Conservation (phyloP, 2,888 invertebrate species). For the Leptinotarsa haldemani region DNA sequence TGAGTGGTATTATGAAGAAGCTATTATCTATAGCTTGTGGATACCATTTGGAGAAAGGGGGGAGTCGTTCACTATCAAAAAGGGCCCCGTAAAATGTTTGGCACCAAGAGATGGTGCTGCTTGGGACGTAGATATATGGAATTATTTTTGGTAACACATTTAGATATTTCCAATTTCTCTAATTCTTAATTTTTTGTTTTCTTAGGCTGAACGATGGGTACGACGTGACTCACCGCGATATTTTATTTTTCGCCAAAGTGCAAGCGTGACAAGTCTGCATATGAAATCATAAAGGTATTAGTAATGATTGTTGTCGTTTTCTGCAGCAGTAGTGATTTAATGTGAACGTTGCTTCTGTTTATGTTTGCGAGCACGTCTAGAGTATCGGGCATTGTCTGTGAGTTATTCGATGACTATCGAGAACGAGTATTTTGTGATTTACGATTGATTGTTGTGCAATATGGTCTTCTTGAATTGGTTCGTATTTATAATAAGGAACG, state of each 20-base stretch:
- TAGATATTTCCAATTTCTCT: too few relatives aligned
- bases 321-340: conserved; percentile 24
- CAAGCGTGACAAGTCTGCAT: conserved; percentile 35
- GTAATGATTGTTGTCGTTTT: conserved; percentile 36
- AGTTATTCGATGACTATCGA: conserved; percentile 27
- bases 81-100: too few relatives aligned
- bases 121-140: too few relatives aligned
- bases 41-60: too few relatives aligned
- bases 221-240: conserved; percentile 27
- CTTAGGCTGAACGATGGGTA: conserved; percentile 11
- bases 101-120: too few relatives aligned
- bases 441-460: conserved; percentile 19
- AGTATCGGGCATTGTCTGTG: conserved; percentile 9
- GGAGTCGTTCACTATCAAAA: too few relatives aligned
- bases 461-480: not conserved
- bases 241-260: conserved; percentile 36
- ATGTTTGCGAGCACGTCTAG: conserved; percentile 29
- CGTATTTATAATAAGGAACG: not conserved
- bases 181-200: conserved; percentile 25
- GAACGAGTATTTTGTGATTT: conserved; percentile 8
- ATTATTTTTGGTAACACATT: too few relatives aligned
- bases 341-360: conserved; percentile 34
- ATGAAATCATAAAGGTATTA: conserved; percentile 40
- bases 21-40: too few relatives aligned
- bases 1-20: too few relatives aligned